Percentiles rank a stretch among this genome's conserved stretches.
These are phyloP conservation scores for Eufriesea mexicana DNA, from an alignment of 1,140 invertebrate genomes.

Conservation along the genomic window DNA sequence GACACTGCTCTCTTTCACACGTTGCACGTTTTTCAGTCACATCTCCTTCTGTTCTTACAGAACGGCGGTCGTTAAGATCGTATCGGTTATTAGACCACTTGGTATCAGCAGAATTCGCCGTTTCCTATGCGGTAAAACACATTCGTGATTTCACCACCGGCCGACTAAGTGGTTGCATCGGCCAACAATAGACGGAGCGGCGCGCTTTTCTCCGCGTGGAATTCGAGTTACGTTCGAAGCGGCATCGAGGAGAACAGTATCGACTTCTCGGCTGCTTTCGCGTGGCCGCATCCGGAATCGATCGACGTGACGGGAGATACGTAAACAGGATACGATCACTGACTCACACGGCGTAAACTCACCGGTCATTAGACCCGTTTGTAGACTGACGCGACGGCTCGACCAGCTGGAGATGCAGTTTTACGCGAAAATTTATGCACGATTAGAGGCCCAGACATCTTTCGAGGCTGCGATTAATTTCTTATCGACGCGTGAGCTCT, in stretches of 20 bases:
- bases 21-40: background rate
- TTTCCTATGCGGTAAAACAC: background rate
- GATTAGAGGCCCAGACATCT: background rate
- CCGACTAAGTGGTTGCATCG: conserved; percentile 36
- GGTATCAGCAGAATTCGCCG: background rate
- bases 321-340: conserved; percentile 71
- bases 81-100: background rate
- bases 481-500: background rate
- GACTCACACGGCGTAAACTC: conserved; percentile 40
- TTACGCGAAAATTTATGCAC: conserved; percentile 36
- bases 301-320: conserved; percentile 46
- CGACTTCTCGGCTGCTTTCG: conserved; percentile 68
- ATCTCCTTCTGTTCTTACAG: background rate
- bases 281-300: conserved; percentile 71
- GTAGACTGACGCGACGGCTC: conserved; percentile 11
- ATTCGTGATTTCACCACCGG: conserved; percentile 34
- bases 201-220: conserved; percentile 62
- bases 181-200: conserved; percentile 54
- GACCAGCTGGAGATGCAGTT: background rate
- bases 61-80: background rate
- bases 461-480: background rate
- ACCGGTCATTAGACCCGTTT: conserved; percentile 58
- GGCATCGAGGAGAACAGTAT: conserved; percentile 44
- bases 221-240: conserved; percentile 56
- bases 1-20: too few species aligned